Percentiles rank a stretch among this genome's conserved stretches.
Evolutionary conservation across 2,888 invertebrate genomes (phyloP).

Genomic region (Choristoneura rosaceana): DNA sequence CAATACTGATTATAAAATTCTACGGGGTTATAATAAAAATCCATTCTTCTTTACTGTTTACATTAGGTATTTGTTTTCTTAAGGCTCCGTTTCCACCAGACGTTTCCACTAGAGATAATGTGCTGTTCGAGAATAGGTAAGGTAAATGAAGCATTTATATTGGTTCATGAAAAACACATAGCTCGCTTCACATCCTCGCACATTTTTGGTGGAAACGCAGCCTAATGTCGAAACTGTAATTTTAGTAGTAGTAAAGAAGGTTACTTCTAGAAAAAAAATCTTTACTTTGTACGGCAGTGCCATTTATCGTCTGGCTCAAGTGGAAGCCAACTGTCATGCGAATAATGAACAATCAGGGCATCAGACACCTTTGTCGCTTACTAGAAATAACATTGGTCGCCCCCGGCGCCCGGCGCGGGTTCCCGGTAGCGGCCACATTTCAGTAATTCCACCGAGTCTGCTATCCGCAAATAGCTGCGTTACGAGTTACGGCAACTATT

Average conservation of each 20-base stretch:
- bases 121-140: too few relatives aligned
- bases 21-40: background rate
- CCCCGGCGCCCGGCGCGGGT: background rate
- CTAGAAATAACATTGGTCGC: constrained; percentile 27
- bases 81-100: too few relatives aligned
- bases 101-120: too few relatives aligned
- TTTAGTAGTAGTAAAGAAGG: background rate
- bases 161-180: too few relatives aligned
- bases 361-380: constrained; percentile 34
- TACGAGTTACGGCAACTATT: constrained; percentile 10
- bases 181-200: too few relatives aligned
- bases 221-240: background rate
- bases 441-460: constrained; percentile 1
- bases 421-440: constrained; percentile 20
- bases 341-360: constrained; percentile 30
- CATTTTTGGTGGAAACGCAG: too few relatives aligned
- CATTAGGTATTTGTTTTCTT: too few relatives aligned
- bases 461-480: constrained; percentile 25
- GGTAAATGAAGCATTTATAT: too few relatives aligned
- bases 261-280: background rate
- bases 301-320: background rate
- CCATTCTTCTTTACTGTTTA: background rate
- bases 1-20: too few relatives aligned
- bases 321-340: background rate
- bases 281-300: background rate